Percentiles rank a stretch among this genome's conserved stretches.
Conservation (phyloP, 2,113 vertebrate genomes). For the Genyomyrus donnyi region DNA sequence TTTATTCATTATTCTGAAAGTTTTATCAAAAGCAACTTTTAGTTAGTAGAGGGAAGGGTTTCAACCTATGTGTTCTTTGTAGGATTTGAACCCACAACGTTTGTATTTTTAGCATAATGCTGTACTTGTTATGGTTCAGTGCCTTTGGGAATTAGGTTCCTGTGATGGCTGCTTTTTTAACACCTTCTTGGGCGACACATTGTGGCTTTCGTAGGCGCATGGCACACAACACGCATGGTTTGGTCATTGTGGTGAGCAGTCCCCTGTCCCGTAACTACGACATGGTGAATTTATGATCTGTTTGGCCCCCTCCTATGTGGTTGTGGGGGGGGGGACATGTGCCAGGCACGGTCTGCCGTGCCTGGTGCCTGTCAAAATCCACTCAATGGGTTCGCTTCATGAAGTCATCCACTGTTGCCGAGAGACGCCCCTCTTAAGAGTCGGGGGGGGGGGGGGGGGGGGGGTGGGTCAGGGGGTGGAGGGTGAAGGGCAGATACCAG, state of each 20-base stretch:
- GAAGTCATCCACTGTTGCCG: conserved; percentile 40
- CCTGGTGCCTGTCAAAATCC: conserved; percentile 18
- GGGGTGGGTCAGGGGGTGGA: too few species aligned
- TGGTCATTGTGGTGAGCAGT: background rate
- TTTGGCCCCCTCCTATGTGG: background rate
- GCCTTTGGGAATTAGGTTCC: background rate
- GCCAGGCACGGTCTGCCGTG: background rate
- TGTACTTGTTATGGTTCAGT: background rate
- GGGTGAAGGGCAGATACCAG: conserved; percentile 1
- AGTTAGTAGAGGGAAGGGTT: background rate
- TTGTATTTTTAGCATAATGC: background rate
- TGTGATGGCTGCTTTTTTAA: background rate
- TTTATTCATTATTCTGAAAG: background rate
- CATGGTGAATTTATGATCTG: background rate
- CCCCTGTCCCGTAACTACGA: background rate
- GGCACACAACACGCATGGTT: background rate
- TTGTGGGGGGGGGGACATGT: background rate
- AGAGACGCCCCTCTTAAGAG: conserved; percentile 16
- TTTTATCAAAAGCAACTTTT: background rate
- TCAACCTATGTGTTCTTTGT: background rate
- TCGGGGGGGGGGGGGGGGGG: conserved; percentile 23
- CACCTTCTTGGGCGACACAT: background rate
- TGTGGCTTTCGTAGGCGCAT: background rate
- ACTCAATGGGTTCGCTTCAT: conserved; percentile 34
- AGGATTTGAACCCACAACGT: background rate